These are phyloP conservation scores for Microplitis deprimator DNA, from an alignment of 2,888 invertebrate genomes.

Conservation along the genomic window DNA sequence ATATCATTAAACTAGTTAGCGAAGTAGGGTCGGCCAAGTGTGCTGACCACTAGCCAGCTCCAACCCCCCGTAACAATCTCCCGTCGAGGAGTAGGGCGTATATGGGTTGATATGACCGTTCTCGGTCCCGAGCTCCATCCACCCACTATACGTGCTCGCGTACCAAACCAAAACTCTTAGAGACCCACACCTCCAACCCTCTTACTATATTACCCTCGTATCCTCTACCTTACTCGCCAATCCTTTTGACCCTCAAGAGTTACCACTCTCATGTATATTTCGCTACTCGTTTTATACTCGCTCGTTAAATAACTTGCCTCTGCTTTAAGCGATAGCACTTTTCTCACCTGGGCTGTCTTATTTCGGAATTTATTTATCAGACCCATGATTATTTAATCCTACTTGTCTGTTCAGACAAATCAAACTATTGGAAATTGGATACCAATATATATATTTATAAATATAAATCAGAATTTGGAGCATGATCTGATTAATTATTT, in stretches of 20 bases:
- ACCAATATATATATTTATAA: background rate
- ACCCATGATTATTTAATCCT: background rate
- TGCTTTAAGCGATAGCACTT: background rate
- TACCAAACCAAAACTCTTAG: slow-evolving; percentile 69
- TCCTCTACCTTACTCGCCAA: slow-evolving; percentile 53
- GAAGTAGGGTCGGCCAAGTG: slow-evolving; percentile 72
- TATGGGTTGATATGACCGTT: slow-evolving; percentile 43
- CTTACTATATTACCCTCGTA: slow-evolving; percentile 26
- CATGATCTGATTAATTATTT: slow-evolving; percentile 6
- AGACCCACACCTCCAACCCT: slow-evolving; percentile 56
- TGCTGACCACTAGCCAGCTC: slow-evolving; percentile 69
- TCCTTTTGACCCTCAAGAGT: slow-evolving; percentile 48
- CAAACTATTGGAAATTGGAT: background rate
- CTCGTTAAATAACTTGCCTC: slow-evolving; percentile 58
- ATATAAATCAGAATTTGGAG: background rate
- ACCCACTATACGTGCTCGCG: slow-evolving; percentile 65
- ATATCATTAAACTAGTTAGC: slow-evolving; percentile 72
- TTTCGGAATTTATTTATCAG: background rate
- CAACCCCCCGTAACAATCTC: slow-evolving; percentile 55
- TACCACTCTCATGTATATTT: slow-evolving; percentile 39
- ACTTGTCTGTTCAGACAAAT: background rate
- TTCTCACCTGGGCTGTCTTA: background rate
- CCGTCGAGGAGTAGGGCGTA: slow-evolving; percentile 40
- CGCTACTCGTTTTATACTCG: slow-evolving; percentile 51
- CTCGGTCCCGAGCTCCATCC: slow-evolving; percentile 33